Base-by-base conservation (phyloP, 2,888 invertebrate genomes). In the Rhorus exstirpatorius region DNA sequence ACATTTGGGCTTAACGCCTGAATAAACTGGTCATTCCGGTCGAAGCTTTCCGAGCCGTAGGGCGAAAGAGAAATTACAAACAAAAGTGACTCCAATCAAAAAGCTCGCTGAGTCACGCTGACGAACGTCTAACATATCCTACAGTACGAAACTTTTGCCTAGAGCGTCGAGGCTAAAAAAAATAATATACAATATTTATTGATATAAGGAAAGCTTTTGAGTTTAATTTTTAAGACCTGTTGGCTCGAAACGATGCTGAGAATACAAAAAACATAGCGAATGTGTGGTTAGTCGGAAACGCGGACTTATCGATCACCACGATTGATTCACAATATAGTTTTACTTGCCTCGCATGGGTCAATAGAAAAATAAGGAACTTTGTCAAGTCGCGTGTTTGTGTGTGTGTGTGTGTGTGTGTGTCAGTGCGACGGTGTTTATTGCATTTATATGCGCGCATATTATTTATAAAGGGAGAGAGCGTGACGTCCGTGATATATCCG, bases 11-110 rank as follows among this genome's bases (percentile, higher is more conserved):
- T 60, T 46, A 51, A 53, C 75, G 75, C 71, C 70, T 49, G 79
- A 72, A 78, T 65, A 65, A 76, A 60, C 70, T 63, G 65, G 65
- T 71, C 82, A 79, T 75, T 79, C 71, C 65, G 75, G 70, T 82
- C 70, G 79, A 70, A 79, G 63, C 68, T 74, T 51, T 75, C 61
- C 17, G n/a, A 67, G 60, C 4, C 49, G 78, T 10, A 49, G 72
- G 72, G 41, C 21, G 46, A 19, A 26, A 8, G 60, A 46, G 26
- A 31, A 26, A 65, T n/a, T n/a, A 26, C 17, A 21, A 19, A 71
- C 38, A 49, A 35, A n/a, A n/a, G n/a, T n/a, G n/a, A n/a, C n/a
- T n/a, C n/a, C n/a, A n/a, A n/a, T n/a, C n/a, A n/a, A n/a, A n/a
- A n/a, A n/a, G n/a, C n/a, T n/a, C n/a, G n/a, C n/a, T n/a, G n/a